Evolutionary conservation across 2,888 invertebrate genomes (phyloP), one percentile per base, ranked within the genome.

Genomic region (Hypsopygia costalis): DNA sequence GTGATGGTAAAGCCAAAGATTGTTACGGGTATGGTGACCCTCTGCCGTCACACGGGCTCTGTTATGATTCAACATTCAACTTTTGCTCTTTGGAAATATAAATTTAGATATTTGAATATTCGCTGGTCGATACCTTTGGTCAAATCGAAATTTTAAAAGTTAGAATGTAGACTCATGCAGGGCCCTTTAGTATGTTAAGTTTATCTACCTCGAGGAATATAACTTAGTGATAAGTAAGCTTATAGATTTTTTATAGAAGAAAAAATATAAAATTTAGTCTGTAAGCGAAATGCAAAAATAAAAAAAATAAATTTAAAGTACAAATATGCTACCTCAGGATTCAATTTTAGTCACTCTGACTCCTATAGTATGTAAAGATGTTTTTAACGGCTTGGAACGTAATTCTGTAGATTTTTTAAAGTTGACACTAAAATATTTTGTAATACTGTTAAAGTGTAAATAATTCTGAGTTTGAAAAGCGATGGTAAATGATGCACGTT

Each of bases 1-100:
- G 88, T 88, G 88, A 88, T 88, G 88, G 88, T 88, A 81, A 88
- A 88, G 87, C 88, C 88, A 88, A 88, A 88, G 88, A 88, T 86
- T 85, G 76, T 81, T 88, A 88, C 88, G 88, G 88, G 88, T 88
- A 88, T 72, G 88, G 88, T 88, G 88, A 86, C 88, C 88, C 88
- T 86, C 83, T 85, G 87, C 88, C 88, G 88, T 88, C 88, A 88
- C 88, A 86, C 59, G 58, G 76, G 69, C 72, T 69, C 48, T 55
- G 76, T 69, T 59, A 70, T 52, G 56, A 56, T 50, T 49, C 52
- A 68, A 72, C 75, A 69, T 78, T 73, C 60, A 42, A 44, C 40
- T 39, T 39, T 39, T 35, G 32, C 32, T 47, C 48, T 49, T 43
- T 36, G 35, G 43, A 33, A 40, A 40, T 8, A 4, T 40, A 48